A percentile compares a stretch with the other conserved stretches of the same genome.
Conservation (phyloP, 2,797 vertebrate genomes). For the Anguilla anguilla region DNA sequence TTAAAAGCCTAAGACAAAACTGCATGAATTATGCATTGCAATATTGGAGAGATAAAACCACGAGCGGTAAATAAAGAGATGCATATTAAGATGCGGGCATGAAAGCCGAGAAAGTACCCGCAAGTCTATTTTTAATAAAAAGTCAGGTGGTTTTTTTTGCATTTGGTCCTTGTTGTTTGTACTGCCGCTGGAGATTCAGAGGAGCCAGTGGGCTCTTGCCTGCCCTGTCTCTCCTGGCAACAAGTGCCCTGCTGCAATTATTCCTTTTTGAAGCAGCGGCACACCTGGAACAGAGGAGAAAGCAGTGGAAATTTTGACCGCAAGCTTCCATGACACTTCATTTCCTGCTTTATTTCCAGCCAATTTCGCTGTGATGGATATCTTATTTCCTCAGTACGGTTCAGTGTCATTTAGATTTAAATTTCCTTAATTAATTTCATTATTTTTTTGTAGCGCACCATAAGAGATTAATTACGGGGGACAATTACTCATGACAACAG, state of each 20-base stretch:
- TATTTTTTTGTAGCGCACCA: not conserved
- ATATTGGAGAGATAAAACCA: constrained; percentile 4
- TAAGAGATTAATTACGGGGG: not conserved
- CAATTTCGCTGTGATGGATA: too few species aligned
- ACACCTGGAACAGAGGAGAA: constrained; percentile 17
- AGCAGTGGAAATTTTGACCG: constrained; percentile 9
- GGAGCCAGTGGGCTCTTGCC: not conserved
- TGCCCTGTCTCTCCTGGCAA: constrained; percentile 3
- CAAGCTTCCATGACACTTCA: not conserved
- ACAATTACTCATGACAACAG: not conserved
- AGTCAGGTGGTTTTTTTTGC: not conserved
- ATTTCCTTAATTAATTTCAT: not conserved
- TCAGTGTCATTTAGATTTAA: not conserved
- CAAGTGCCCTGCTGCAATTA: constrained; percentile 10
- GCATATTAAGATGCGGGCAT: not conserved
- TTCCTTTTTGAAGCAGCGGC: not conserved
- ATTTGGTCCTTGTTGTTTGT: constrained; percentile 8
- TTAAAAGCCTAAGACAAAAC: constrained; percentile 1
- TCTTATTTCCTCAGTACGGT: not conserved
- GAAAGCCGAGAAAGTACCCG: not conserved
- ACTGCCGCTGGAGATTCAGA: not conserved
- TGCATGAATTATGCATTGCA: not conserved
- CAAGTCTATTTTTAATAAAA: not conserved
- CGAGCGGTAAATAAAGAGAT: not conserved
- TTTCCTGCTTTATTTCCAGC: not conserved